Base-by-base conservation (phyloP, 2,113 vertebrate species). In the Pseudopodoces humilis region DNA sequence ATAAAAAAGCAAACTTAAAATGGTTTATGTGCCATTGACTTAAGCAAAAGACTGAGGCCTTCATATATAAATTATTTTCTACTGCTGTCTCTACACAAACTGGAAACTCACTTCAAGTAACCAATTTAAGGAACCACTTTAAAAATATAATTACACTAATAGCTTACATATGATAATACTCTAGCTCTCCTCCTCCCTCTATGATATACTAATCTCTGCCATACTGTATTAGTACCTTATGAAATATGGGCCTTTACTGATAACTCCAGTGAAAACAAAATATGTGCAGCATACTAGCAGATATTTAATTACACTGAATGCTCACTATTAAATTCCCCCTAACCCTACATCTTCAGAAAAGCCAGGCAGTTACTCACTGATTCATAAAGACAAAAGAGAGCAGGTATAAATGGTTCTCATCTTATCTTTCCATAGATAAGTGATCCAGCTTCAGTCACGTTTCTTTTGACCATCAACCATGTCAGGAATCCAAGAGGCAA, bases 91-190 rank as follows among this genome's bases (percentile, higher is more conserved):
- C 83, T 65, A 63, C 52, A 72, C 78, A 81, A 83, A 92, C 86
- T 84, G 92, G 94, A 96, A 95, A 96, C 72, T 76, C 47, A 58
- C 69, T 93, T 90, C 69, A 65, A 95, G 94, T 75, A 89, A 97
- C 76, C 84, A 94, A 86, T 96, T 97, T 95, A 91, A 95, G 88
- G 80, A 58, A 70, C 35, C 22, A 86, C 83, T 95, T 96, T 84
- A 96, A 94, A 97, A 93, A 95, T 83, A 94, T 90, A 92, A 96
- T 96, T 91, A 94, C 69, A 64, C 83, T 95, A 96, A 97, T 88
- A 94, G 95, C 88, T 93, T 93, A 94, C 95, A 91, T 60, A 76
- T 70, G 88, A 91, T 50, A 85, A 78, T 94, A 88, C 37, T 85
- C 94, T 94, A 88, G 58, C 37, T 70, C 70, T 95, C 79, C 75